A percentile compares a stretch with the other conserved stretches of the same genome.
Conservation (phyloP, 2,888 invertebrate genomes). For the Tetheella fluctuosa region DNA sequence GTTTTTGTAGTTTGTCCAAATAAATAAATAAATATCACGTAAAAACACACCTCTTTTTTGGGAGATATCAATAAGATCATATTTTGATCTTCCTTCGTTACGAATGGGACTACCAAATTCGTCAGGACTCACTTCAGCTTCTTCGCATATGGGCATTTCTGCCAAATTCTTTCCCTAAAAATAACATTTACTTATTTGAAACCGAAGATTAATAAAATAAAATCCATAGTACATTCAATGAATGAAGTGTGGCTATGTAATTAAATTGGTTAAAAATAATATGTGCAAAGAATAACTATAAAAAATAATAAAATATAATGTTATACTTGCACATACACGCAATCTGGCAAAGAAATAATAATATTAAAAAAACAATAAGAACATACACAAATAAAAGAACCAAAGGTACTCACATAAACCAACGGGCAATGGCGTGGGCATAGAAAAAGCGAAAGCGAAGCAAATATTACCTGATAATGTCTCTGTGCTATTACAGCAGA, state of each 20-base stretch:
- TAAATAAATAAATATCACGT: slow-evolving; percentile 5
- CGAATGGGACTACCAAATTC: slow-evolving; percentile 83
- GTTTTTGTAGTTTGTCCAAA: too few relatives aligned
- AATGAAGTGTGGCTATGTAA: slow-evolving; percentile 34
- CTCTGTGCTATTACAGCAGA: slow-evolving; percentile 85
- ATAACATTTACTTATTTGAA: slow-evolving; percentile 2
- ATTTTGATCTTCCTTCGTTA: slow-evolving; percentile 70
- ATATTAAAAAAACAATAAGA: slow-evolving; percentile 39
- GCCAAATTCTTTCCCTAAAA: slow-evolving; percentile 83
- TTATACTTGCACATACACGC: slow-evolving; percentile 21
- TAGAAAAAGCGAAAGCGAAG: slow-evolving; percentile 45
- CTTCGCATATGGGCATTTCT: slow-evolving; percentile 87
- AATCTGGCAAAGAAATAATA: slow-evolving; percentile 28
- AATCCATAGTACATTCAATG: slow-evolving; percentile 26
- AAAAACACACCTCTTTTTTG: slow-evolving; percentile 83
- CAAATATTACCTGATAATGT: slow-evolving; percentile 82
- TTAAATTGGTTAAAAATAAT: slow-evolving; percentile 26
- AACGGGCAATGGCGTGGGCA: slow-evolving; percentile 69
- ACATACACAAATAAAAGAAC: slow-evolving; percentile 61
- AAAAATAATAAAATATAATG: slow-evolving; percentile 12
- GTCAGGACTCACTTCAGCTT: slow-evolving; percentile 85
- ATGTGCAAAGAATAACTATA: slow-evolving; percentile 32
- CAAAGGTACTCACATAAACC: slow-evolving; percentile 78
- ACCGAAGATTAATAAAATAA: neutral
- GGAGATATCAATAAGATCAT: slow-evolving; percentile 81